Percentiles rank a stretch among this genome's conserved stretches.
phyloP scores from a whole-genome alignment of 2,888 invertebrate species.

The Stegophylla sp. region DNA sequence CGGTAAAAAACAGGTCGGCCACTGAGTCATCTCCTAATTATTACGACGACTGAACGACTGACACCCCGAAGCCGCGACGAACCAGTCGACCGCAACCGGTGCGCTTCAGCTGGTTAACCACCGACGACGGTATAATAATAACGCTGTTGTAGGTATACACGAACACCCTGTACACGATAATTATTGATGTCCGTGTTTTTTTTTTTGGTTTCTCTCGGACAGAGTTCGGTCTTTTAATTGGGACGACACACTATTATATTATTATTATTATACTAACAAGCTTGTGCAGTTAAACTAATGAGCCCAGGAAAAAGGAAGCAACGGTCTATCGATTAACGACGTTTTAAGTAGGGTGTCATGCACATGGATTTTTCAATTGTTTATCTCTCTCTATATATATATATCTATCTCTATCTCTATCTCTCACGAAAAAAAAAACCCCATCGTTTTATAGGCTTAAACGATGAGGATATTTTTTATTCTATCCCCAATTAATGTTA shows the following conservation, averaged over 20 bases:
- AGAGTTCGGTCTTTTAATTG: conserved; percentile 2
- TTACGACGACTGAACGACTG: too few relatives aligned
- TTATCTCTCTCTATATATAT: neutral
- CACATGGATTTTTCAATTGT: neutral
- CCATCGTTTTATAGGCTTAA: neutral
- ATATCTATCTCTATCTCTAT: neutral
- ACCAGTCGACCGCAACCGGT: neutral
- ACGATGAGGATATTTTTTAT: neutral
- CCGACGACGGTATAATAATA: neutral
- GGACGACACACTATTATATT: neutral
- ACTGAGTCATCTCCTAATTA: too few relatives aligned
- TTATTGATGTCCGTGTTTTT: neutral
- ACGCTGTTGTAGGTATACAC: too few relatives aligned
- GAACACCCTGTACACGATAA: conserved; percentile 34
- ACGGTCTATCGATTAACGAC: conserved; percentile 37
- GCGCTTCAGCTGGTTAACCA: neutral
- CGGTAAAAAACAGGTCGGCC: too few relatives aligned
- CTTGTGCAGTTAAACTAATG: neutral
- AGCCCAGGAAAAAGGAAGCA: conserved; percentile 28
- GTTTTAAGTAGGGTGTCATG: conserved; percentile 25
- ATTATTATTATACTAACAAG: conserved; percentile 42
- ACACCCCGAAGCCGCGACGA: neutral
- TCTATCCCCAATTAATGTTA: too few relatives aligned
- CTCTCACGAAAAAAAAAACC: neutral
- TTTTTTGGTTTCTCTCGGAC: neutral